phyloP scores from a whole-genome alignment of 1,140 invertebrate species.

The Tribolium madens region DNA sequence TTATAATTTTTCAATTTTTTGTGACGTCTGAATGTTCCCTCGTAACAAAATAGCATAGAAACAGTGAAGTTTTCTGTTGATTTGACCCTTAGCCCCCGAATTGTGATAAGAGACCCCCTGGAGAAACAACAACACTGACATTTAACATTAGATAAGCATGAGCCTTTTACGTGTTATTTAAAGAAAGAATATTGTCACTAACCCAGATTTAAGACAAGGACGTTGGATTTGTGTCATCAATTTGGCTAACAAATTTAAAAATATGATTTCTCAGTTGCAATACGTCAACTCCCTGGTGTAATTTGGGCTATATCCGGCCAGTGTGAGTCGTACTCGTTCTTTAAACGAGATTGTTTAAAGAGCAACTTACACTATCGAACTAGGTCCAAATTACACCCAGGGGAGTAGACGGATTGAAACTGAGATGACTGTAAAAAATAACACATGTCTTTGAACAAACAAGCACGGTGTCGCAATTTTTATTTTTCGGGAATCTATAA shows the following conservation, averaged over 20 bases:
- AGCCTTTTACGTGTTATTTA: not conserved
- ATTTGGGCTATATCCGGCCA: too few relatives aligned
- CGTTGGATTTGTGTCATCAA: not conserved
- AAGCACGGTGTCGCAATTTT: not conserved
- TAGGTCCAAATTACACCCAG: too few relatives aligned
- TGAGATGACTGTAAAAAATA: not conserved
- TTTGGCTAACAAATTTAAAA: not conserved
- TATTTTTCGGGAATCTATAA: not conserved
- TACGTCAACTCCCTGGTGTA: too few relatives aligned
- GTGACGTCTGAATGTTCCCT: not conserved
- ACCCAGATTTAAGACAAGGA: not conserved
- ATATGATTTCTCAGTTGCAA: too few relatives aligned
- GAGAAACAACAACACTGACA: constrained; percentile 12
- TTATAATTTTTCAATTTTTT: not conserved
- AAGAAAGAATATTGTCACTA: not conserved
- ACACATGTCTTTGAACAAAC: not conserved
- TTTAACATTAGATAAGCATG: constrained; percentile 28
- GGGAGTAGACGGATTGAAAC: too few relatives aligned
- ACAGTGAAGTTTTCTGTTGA: constrained; percentile 12
- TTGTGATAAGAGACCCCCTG: constrained; percentile 21
- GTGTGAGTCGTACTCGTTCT: too few relatives aligned
- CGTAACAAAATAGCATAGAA: constrained; percentile 1
- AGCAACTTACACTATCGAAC: too few relatives aligned
- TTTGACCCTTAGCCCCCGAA: constrained; percentile 13
- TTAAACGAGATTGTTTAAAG: too few relatives aligned